Conservation (phyloP, 1,140 invertebrate species). For the Homalodisca vitripennis region DNA sequence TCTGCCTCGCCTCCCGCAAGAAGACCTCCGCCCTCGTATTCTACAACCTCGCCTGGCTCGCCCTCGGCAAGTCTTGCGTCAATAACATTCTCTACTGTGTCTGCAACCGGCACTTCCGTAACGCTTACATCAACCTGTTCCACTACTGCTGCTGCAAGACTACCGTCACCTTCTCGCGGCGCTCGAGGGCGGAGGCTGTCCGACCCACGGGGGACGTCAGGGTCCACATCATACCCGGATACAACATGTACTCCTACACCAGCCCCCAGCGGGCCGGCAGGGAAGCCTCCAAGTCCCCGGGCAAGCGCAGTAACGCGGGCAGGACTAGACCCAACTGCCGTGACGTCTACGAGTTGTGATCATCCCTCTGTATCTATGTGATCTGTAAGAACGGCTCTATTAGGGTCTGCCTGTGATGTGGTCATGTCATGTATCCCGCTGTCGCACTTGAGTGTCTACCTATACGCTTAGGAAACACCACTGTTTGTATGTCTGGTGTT, state of each 20-base stretch:
- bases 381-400: no score
- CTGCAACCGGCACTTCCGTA: slow-evolving; percentile 64
- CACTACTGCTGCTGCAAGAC: slow-evolving; percentile 82
- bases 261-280: slow-evolving; percentile 51
- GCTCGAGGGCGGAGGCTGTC: slow-evolving; percentile 54
- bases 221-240: slow-evolving; percentile 73
- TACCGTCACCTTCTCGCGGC: slow-evolving; percentile 65
- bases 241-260: slow-evolving; percentile 66
- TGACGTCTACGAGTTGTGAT: slow-evolving; percentile 60
- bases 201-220: slow-evolving; percentile 62
- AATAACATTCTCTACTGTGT: slow-evolving; percentile 66
- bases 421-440: no score
- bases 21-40: slow-evolving; percentile 53
- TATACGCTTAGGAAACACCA: no score
- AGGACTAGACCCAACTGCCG: slow-evolving; percentile 50
- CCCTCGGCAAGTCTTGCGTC: slow-evolving; percentile 63
- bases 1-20: slow-evolving; percentile 53
- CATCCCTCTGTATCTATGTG: background rate
- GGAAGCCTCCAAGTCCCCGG: slow-evolving; percentile 33
- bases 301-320: slow-evolving; percentile 42
- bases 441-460: no score
- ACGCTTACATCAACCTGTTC: slow-evolving; percentile 72
- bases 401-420: no score
- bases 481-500: no score
- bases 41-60: slow-evolving; percentile 66